Base-by-base conservation (phyloP, 1,140 invertebrate species). In the Pachyrhynchus sulphureomaculatus region DNA sequence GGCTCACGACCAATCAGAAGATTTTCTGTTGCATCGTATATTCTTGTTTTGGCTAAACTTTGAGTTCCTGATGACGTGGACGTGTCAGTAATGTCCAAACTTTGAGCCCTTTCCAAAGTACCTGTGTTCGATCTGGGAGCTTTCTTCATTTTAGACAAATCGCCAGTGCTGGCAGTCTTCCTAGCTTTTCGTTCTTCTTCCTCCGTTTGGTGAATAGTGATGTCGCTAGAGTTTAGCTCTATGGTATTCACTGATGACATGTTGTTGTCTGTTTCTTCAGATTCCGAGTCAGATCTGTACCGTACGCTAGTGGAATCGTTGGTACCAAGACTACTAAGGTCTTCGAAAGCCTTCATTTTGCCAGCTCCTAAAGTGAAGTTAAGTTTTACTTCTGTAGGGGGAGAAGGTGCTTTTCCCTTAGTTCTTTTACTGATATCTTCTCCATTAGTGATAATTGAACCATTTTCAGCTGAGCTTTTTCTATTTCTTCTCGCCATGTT, bases 151-250 rank as follows among this genome's bases (percentile, higher is more conserved):
- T 86, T 86, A 0, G 89, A 90, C 24, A 92, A 75, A 75, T 92
- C 91, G 2, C 89, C 90, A 2, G 92, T 78, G 52, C 90, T 92
- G 0, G 88, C 87, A 1, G 90, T 89, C 79, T 90, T 91, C 21
- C 89, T 79, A 66, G 86, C 87, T 63, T 84, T 83, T 58, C 88
- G 84, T 53, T 84, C 81, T 1, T 81, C 77, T 76, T 83, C 80
- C 20, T 77, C 76, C 13, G 77, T 77, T 66, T 88, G 86, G 69
- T 89, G 88, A 29, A 90, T 86, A 1, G 86, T 89, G 34, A 89
- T 87, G 63, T 89, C 86, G 36, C 86, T 84, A 1, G 88, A 81
- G 71, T 89, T 87, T 8, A 89, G 66, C 71, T 89, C 87, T 26
- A 89, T 88, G 1, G 80, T 84, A 12, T 80, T 84, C 12, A 81